A percentile compares a stretch with the other conserved stretches of the same genome.
These are phyloP conservation scores for Apus apus DNA, from an alignment of 2,113 vertebrate genomes.

Conservation along the genomic window DNA sequence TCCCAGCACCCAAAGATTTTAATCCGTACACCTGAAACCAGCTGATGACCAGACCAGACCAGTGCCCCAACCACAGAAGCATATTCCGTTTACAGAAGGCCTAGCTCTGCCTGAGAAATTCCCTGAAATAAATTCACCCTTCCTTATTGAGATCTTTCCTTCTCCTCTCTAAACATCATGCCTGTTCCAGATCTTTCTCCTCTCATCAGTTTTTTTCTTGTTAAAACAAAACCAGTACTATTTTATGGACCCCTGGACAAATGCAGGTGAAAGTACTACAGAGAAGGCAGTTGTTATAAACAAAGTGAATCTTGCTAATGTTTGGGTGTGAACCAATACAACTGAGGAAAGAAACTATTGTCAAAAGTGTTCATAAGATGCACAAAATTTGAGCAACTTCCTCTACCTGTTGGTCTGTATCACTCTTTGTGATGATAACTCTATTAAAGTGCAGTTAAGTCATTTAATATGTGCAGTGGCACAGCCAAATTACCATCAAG, in stretches of 20 bases:
- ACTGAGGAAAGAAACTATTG: not conserved
- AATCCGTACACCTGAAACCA: not conserved
- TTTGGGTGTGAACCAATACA: not conserved
- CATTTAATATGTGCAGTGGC: not conserved
- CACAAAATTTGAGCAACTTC: not conserved
- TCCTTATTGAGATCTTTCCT: not conserved
- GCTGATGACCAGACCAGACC: too few relatives aligned
- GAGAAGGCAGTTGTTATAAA: not conserved
- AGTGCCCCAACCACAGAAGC: not conserved
- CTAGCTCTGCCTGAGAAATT: not conserved
- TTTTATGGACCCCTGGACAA: not conserved
- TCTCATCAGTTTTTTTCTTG: not conserved
- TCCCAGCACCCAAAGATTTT: not conserved
- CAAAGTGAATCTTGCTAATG: not conserved
- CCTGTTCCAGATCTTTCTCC: not conserved
- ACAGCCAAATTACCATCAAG: not conserved
- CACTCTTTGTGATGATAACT: not conserved
- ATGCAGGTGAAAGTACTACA: not conserved
- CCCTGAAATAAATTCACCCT: not conserved
- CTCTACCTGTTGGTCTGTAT: not conserved
- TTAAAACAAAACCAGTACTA: not conserved
- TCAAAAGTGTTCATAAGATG: not conserved
- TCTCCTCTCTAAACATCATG: not conserved
- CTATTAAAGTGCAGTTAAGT: not conserved
- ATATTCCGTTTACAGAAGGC: not conserved